These are phyloP conservation scores for Spea hammondii DNA, from an alignment of 2,797 vertebrate genomes.

Conservation along the genomic window DNA sequence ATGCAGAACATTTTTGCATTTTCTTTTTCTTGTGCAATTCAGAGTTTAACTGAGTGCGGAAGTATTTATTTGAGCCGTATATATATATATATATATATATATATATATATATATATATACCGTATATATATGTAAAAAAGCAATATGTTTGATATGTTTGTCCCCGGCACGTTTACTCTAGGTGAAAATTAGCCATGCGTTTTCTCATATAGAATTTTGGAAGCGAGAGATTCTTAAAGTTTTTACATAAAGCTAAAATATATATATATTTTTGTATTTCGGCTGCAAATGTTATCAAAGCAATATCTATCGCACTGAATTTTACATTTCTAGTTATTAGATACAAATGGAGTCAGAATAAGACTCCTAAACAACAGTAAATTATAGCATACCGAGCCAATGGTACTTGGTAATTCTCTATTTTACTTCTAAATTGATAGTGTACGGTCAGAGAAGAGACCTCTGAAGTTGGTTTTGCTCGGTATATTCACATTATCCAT, in stretches of 20 bases:
- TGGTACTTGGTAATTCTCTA: not conserved
- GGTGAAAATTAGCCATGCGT: slow-evolving; percentile 31
- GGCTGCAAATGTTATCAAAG: not conserved
- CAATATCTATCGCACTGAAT: too few species aligned
- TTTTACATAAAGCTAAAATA: not conserved
- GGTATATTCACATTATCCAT: too few species aligned
- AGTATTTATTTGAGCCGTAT: slow-evolving; percentile 21
- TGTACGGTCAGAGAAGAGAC: not conserved
- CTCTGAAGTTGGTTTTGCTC: too few species aligned
- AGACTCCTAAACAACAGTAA: not conserved
- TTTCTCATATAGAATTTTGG: not conserved
- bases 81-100: not conserved
- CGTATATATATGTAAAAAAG: slow-evolving; percentile 50
- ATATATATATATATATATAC: slow-evolving; percentile 1
- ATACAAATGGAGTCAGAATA: not conserved
- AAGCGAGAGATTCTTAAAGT: not conserved
- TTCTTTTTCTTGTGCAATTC: slow-evolving; percentile 62
- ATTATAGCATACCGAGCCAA: not conserved
- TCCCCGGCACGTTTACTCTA: slow-evolving; percentile 60
- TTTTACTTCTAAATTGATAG: not conserved
- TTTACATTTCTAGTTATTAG: not conserved
- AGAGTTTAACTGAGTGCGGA: slow-evolving; percentile 51
- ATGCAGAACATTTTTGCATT: slow-evolving; percentile 68
- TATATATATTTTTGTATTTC: not conserved
- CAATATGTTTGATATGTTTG: slow-evolving; percentile 63